Conservation (phyloP, 1,140 invertebrate genomes). For the Musca domestica region DNA sequence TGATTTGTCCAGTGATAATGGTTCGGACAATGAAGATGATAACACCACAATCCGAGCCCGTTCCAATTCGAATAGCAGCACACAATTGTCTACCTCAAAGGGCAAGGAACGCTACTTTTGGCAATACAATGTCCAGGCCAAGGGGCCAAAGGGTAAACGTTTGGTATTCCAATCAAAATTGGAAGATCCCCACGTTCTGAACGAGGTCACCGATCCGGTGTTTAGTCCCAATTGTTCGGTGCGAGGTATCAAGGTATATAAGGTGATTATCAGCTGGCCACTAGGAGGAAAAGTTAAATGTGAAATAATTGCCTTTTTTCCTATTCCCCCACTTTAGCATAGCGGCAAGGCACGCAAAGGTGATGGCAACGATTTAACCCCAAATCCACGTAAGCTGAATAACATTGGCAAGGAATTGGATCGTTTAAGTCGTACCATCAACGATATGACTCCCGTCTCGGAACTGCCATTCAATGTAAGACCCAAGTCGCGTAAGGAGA, state of each 20-base stretch:
- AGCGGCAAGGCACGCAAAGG: conserved; percentile 94
- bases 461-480: conserved; percentile 86
- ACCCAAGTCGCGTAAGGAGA: conserved; percentile 92
- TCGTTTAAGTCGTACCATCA: conserved; percentile 86
- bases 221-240: conserved; percentile 87
- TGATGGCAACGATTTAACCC: conserved; percentile 95
- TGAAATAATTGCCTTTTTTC: conserved; percentile 15
- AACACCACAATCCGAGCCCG: conserved; percentile 54
- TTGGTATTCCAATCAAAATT: conserved; percentile 77
- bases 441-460: conserved; percentile 92
- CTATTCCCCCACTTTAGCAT: conserved; percentile 36
- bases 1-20: conserved; percentile 79
- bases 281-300: not conserved
- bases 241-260: conserved; percentile 79
- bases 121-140: conserved; percentile 98
- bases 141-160: conserved; percentile 92
- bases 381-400: conserved; percentile 88
- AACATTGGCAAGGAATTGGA: conserved; percentile 90
- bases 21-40: conserved; percentile 71
- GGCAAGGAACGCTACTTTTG: conserved; percentile 92
- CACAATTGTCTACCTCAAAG: conserved; percentile 49
- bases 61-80: conserved; percentile 5
- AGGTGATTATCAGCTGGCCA: conserved; percentile 33
- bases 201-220: conserved; percentile 87
- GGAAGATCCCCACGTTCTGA: conserved; percentile 89